Evolutionary conservation across 2,888 invertebrate species (phyloP), one percentile per base, ranked within the genome.

Genomic region (Clivina fossor): DNA sequence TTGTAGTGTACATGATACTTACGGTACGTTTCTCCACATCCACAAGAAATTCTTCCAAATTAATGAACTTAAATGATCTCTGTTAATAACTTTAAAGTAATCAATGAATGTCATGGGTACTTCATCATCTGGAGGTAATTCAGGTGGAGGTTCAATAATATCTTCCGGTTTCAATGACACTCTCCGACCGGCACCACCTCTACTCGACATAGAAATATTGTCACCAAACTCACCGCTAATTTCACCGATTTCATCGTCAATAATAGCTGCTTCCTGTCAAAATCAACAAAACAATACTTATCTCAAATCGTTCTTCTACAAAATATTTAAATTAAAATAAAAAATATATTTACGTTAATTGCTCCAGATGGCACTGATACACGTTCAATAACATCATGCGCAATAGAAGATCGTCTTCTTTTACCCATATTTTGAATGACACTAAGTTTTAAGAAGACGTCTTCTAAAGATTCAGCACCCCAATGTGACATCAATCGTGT

Each of bases 21-120:
- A 88, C 89, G 88, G 85, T 60, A 86, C 82, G 73, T 93, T 93
- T 65, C 93, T 80, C 77, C 88, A 84, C 79, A 93, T 84, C 82
- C 90, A 89, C 48, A 91, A 77, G 66, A 90, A 87, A 70, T 93
- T 93, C 72, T 93, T 93, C 89, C 92, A 91, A 38, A 92, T 80
- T 16, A 93, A 73, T 1, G 92, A 90, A 63, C 84, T 84, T 85
- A 91, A 86, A 65, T 90, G 87, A 66, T 82, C 77, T 60, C 78
- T 74, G 64, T 86, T 80, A 73, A 88, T 78, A 30, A 88, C 80
- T 70, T 82, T 47, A 5, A 66, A 75, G 56, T 77, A 76, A 60
- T 85, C 82, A 62, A 76, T 71, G 57, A 78, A 78, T 0, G 76
- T 77, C 18, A 70, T 71, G 4, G 77, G 74, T 0, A 79, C 76